Base-by-base conservation (phyloP, 1,140 invertebrate genomes). In the Drosophila athabasca region DNA sequence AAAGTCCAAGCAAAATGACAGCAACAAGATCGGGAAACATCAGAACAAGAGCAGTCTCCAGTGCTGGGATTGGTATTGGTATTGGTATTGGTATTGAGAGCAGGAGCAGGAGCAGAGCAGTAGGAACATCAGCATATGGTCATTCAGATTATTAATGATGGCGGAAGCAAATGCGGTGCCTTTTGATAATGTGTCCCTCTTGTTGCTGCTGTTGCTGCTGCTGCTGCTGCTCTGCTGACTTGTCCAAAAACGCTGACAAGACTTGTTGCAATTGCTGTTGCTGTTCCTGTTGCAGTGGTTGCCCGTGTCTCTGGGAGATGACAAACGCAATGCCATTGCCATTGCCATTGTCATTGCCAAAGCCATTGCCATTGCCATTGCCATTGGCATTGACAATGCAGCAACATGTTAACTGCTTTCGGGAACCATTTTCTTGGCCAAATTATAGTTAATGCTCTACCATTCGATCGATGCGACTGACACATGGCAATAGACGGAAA, bases 1-100 rank as follows among this genome's bases (percentile, higher is more conserved):
- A 87, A 82, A 87, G 82, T 87, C 83, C 75, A 59, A 54, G 75
- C 79, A 68, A 85, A 87, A 85, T 87, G 81, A 85, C 82, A 88
- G 83, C 83, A 76, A 87, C 82, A 87, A 83, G 78, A 65, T 77
- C 73, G 52, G 65, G 74, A 70, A 82, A 65, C 78, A 87, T 78
- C 70, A 71, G 77, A 87, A 87, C 83, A 82, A 88, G 83, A 88
- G 83, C 82, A 87, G 55, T 51, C 57, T 8, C 31, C 8, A 26
- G 24, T 26, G 24, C 24, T 49, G 49, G 26, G 53, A 62, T 31
- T 31, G 31, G 50, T 17, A 35, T 52, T 52, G 26, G 15, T 26
- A 26, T 5, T 26, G 29, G 15, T 39, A 35, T 7, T 51, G 24
- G 19, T n/a, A 68, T 58, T 31, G 64, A 45, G 45, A 49, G 6